These are phyloP conservation scores for Oncorhynchus kisutch DNA, from an alignment of 2,113 vertebrate genomes.

Conservation along the genomic window DNA sequence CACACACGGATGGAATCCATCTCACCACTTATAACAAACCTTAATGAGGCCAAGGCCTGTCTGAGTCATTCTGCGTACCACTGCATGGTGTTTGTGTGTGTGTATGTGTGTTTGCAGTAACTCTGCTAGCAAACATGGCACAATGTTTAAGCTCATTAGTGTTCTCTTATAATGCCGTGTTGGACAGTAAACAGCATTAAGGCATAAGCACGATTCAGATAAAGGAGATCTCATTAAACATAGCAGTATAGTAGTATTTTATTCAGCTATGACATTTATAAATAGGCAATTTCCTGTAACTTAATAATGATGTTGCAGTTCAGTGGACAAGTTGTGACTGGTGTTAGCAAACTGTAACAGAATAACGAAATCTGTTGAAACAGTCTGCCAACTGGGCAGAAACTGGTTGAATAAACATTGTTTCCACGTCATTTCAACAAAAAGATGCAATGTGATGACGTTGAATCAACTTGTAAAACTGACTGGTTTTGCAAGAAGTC, in stretches of 20 bases:
- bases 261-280: slow-evolving; percentile 29
- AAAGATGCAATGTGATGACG: too few relatives aligned
- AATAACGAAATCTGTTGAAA: slow-evolving; percentile 9
- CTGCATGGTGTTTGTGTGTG: not conserved
- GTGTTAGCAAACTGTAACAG: slow-evolving; percentile 25
- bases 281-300: slow-evolving; percentile 34
- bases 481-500: too few relatives aligned
- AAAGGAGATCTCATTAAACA: slow-evolving; percentile 27
- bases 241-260: slow-evolving; percentile 11
- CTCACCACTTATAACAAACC: slow-evolving; percentile 9
- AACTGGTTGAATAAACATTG: too few relatives aligned
- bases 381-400: too few relatives aligned
- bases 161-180: slow-evolving; percentile 36
- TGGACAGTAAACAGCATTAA: slow-evolving; percentile 20
- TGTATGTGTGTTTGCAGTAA: slow-evolving; percentile 70
- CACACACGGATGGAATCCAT: slow-evolving; percentile 25
- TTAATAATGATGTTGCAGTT: slow-evolving; percentile 34
- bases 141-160: slow-evolving; percentile 36
- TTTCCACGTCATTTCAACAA: too few relatives aligned
- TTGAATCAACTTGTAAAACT: too few relatives aligned
- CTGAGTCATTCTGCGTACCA: not conserved
- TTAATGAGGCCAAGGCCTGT: slow-evolving; percentile 13
- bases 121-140: slow-evolving; percentile 34
- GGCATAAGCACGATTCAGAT: slow-evolving; percentile 22
- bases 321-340: slow-evolving; percentile 24